Conservation (phyloP, 2,113 vertebrate species). For the Poicephalus gulielmi region DNA sequence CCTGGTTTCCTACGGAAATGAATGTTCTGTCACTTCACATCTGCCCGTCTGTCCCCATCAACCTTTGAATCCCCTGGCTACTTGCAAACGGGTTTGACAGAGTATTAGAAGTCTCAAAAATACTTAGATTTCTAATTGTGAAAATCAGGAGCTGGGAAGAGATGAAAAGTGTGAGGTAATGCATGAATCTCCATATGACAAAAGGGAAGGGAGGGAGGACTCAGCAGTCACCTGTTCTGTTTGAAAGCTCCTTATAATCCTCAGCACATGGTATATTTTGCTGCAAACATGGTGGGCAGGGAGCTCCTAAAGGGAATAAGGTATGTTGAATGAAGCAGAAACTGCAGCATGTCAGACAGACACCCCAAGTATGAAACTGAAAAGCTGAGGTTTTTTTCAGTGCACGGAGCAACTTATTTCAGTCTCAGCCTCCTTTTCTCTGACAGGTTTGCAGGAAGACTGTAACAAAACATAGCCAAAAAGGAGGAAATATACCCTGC, state of each 20-base stretch:
- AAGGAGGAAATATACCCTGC: background rate
- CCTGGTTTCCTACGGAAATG: conserved; percentile 4
- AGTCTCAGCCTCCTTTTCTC: background rate
- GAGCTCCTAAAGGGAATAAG: background rate
- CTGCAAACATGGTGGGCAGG: background rate
- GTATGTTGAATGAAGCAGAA: conserved; percentile 29
- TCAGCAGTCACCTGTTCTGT: background rate
- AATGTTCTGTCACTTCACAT: background rate
- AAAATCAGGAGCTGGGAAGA: background rate
- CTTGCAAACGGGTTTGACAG: background rate
- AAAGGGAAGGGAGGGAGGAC: background rate
- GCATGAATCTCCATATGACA: background rate
- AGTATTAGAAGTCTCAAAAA: background rate
- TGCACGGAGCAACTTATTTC: background rate
- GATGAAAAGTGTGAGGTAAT: background rate
- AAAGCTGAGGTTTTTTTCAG: background rate
- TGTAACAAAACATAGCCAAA: background rate
- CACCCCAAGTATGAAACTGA: background rate
- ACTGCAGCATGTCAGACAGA: background rate
- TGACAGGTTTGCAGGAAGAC: background rate
- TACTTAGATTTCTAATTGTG: background rate
- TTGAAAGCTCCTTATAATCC: background rate
- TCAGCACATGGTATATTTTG: background rate
- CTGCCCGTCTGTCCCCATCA: conserved; percentile 12
- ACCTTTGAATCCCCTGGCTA: background rate